Base-by-base conservation (phyloP, 2,888 invertebrate species). In the Tenthredo distinguenda region DNA sequence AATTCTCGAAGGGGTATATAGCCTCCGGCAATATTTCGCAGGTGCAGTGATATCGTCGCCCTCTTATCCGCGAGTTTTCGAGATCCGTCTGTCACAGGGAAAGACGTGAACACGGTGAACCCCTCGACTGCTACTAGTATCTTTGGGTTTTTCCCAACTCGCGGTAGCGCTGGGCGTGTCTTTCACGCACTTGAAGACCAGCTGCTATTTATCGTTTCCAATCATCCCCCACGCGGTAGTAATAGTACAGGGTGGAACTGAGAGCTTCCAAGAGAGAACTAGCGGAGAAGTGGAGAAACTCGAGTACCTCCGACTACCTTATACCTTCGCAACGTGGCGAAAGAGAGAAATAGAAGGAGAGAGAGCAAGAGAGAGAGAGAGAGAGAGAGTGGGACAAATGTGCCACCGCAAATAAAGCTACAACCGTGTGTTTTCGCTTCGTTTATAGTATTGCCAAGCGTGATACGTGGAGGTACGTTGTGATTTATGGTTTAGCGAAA, bases 401-500 rank as follows among this genome's bases (percentile, higher is more conserved):
- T 81, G 81, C 62, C 37, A 81, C 81, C 81, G 81, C 81, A 81
- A 81, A 81, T 81, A 81, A 81, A 81, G 81, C 81, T 62, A 40
- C 81, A 62, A 58, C 81, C 81, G 58, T 81, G 40, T 81, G 81
- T 81, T 81, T 62, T 81, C 81, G 81, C 37, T 81, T 40, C 81
- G 81, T 81, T 81, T 81, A 81, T 81, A 81, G 58, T 62, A 81
- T 77, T 77, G 77, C 77, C 50, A 26, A n/a, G 18, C 40, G 40
- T 62, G 81, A 81, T 81, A 81, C 81, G 40, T 55, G 7, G 18
- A 50, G 5, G 55, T 55, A 55, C 55, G n/a, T 21, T 81, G 81
- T 81, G 81, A 81, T 81, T 81, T 81, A 81, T 81, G 58, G 81
- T 77, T 77, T 77, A 47, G 77, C 77, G 77, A 77, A 77, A 77